Evolutionary conservation across 2,113 vertebrate genomes (phyloP).

Genomic region (Sardina pilchardus): DNA sequence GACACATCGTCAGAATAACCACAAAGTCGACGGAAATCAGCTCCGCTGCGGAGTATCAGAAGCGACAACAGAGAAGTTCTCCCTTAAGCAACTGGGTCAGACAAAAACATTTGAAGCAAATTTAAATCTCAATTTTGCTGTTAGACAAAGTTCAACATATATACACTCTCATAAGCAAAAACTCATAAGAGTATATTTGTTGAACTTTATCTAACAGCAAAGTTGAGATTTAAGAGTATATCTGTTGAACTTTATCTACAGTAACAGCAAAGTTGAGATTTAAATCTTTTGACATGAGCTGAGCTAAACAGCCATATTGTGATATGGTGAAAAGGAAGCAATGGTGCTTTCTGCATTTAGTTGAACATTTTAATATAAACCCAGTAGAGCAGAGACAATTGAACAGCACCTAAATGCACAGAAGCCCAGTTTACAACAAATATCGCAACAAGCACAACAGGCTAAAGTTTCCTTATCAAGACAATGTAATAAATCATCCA

Average conservation of each 20-base stretch:
- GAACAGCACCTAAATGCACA: slow-evolving; percentile 56
- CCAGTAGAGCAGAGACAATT: slow-evolving; percentile 57
- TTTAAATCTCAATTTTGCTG: too few relatives aligned
- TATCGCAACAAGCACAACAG: slow-evolving; percentile 39
- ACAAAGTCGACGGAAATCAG: slow-evolving; percentile 49
- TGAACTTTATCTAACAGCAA: too few relatives aligned
- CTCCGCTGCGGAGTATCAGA: neutral
- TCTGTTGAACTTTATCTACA: too few relatives aligned
- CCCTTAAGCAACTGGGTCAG: too few relatives aligned
- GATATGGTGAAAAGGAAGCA: slow-evolving; percentile 42
- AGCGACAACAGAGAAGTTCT: neutral
- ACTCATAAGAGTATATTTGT: too few relatives aligned
- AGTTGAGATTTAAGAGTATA: too few relatives aligned
- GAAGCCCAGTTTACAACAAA: slow-evolving; percentile 51
- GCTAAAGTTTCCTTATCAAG: slow-evolving; percentile 17
- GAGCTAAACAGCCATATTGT: neutral
- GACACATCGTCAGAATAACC: slow-evolving; percentile 54
- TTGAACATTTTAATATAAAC: slow-evolving; percentile 68
- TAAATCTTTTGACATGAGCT: neutral
- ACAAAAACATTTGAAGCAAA: too few relatives aligned
- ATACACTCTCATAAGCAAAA: too few relatives aligned
- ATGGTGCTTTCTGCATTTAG: slow-evolving; percentile 28
- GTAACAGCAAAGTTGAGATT: too few relatives aligned
- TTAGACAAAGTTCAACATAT: too few relatives aligned
- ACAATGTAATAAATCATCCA: slow-evolving; percentile 46